These are phyloP conservation scores for Aphidius gifuensis DNA, from an alignment of 1,140 invertebrate species.

Conservation along the genomic window DNA sequence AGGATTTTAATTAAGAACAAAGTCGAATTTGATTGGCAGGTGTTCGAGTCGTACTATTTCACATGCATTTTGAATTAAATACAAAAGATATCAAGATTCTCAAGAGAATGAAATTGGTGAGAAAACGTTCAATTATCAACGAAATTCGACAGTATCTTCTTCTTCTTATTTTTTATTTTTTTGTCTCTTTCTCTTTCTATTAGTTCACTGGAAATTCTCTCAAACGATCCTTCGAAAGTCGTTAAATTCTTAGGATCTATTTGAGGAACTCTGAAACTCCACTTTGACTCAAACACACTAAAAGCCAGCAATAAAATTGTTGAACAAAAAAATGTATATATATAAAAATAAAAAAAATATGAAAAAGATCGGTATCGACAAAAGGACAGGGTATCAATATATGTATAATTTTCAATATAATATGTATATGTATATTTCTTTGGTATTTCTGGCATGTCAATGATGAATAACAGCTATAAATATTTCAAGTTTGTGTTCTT, in stretches of 20 bases:
- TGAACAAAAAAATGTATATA: not conserved
- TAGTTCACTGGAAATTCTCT: not conserved
- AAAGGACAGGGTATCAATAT: not conserved
- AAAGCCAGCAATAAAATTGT: too few species aligned
- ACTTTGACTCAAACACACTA: not conserved
- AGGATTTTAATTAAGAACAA: too few species aligned
- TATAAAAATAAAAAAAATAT: not conserved
- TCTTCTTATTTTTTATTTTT: too few species aligned
- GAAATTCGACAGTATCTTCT: slow-evolving; percentile 21
- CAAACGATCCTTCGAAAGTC: slow-evolving; percentile 19
- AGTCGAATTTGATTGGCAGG: too few species aligned
- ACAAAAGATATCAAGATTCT: too few species aligned
- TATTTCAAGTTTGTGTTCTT: slow-evolving; percentile 33
- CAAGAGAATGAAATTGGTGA: slow-evolving; percentile 17
- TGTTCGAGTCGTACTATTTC: too few species aligned
- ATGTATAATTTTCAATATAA: slow-evolving; percentile 24
- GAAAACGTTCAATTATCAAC: slow-evolving; percentile 31
- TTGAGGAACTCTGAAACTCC: not conserved
- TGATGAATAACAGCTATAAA: slow-evolving; percentile 33
- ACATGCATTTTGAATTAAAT: not conserved
- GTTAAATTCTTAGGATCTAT: slow-evolving; percentile 30
- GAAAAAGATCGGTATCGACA: slow-evolving; percentile 40
- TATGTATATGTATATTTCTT: slow-evolving; percentile 32
- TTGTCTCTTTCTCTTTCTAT: too few species aligned
- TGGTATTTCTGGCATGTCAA: slow-evolving; percentile 29